These are phyloP conservation scores for Eupsilia transversa DNA, from an alignment of 2,888 invertebrate genomes.

Conservation along the genomic window DNA sequence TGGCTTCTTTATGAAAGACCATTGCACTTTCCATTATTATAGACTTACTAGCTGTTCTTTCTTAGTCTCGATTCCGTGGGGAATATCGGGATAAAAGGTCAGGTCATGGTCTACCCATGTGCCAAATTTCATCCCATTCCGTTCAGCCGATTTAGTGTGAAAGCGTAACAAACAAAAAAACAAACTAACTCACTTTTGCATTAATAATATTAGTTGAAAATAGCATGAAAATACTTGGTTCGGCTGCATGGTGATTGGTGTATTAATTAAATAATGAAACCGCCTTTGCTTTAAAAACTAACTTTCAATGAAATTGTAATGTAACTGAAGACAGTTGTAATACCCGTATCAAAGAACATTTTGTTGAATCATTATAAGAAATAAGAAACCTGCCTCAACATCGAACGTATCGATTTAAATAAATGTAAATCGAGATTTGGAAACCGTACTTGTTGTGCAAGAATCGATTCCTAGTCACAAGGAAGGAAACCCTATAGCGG, in stretches of 20 bases:
- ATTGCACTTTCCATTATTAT: neutral
- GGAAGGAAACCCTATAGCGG: conserved; percentile 79
- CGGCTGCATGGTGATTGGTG: neutral
- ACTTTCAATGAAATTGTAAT: conserved; percentile 4
- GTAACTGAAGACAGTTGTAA: neutral
- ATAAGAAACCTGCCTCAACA: conserved; percentile 20
- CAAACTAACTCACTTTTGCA: no score
- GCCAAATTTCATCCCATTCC: no score
- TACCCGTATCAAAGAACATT: neutral
- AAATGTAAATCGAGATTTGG: conserved; percentile 57
- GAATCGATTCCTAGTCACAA: conserved; percentile 68
- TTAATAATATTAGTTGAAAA: no score
- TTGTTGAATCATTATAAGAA: neutral
- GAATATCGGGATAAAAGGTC: no score
- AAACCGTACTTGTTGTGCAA: conserved; percentile 59
- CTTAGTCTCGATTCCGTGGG: no score
- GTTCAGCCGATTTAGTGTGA: no score
- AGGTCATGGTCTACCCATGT: no score
- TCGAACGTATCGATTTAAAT: conserved; percentile 42
- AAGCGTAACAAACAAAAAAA: no score
- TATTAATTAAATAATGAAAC: neutral
- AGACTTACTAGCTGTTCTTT: no score
- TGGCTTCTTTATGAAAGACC: neutral
- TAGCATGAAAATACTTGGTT: neutral
- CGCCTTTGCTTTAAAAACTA: neutral